A percentile compares a stretch with the other conserved stretches of the same genome.
Evolutionary conservation across 92 coral and sea anemone genomes (phyloP).

Genomic region (Isaurus tuberculatus): DNA sequence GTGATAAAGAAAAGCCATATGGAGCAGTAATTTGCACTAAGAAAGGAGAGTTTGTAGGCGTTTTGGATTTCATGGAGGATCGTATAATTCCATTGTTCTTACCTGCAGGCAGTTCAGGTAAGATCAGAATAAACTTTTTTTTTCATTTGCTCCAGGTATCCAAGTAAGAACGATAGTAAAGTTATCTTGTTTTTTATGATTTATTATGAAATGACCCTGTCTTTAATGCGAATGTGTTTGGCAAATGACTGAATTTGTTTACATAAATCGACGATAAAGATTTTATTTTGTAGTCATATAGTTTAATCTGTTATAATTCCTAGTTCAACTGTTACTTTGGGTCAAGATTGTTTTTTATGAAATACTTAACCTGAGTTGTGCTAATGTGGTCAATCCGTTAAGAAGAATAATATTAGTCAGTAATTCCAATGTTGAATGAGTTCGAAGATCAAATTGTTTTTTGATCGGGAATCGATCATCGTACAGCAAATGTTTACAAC

Average conservation of each 20-base stretch:
- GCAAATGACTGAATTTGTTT: neutral
- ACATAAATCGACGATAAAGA: neutral
- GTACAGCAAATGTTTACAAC: neutral
- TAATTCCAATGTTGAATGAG: neutral
- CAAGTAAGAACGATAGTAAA: neutral
- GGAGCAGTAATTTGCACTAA: slow-evolving; percentile 76
- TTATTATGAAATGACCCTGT: neutral
- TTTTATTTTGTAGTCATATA: neutral
- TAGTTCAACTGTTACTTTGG: neutral
- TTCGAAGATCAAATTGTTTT: neutral
- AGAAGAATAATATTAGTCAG: neutral
- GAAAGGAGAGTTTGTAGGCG: slow-evolving; percentile 80
- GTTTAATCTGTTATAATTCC: neutral
- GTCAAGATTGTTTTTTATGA: neutral
- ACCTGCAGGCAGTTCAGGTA: slow-evolving; percentile 38
- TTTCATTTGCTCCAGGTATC: neutral
- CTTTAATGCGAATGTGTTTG: neutral
- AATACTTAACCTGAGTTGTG: neutral
- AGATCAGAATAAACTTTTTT: neutral
- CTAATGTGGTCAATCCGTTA: neutral
- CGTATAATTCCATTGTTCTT: slow-evolving; percentile 68
- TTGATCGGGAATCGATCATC: neutral
- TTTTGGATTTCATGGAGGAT: slow-evolving; percentile 57
- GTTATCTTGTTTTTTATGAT: neutral
- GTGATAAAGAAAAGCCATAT: slow-evolving; percentile 63